A percentile compares a stretch with the other conserved stretches of the same genome.
Evolutionary conservation across 30 jellyfish, hydroid and myxozoan species (phyloP).

Genomic region (Nemopilema nomurai): DNA sequence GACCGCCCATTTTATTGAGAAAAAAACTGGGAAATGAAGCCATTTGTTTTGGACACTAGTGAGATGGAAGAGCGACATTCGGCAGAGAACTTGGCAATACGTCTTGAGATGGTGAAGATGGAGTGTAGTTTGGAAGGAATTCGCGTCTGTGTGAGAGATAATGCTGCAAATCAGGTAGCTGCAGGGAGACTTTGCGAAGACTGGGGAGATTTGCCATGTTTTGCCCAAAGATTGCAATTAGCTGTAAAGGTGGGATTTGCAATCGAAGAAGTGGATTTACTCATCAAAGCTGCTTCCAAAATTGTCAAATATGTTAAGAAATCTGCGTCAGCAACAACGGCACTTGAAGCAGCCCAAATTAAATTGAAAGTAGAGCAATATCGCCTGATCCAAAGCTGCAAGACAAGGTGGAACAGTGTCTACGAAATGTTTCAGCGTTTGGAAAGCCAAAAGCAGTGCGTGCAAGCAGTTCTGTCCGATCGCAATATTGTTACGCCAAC

Average conservation of each 20-base stretch:
- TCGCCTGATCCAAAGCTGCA: constrained; percentile 38
- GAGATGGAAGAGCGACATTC: constrained; percentile 40
- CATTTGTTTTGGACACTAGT: constrained; percentile 52
- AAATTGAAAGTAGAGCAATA: constrained; percentile 27
- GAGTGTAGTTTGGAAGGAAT: constrained; percentile 55
- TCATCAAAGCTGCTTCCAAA: constrained; percentile 7
- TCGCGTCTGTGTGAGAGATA: constrained; percentile 46
- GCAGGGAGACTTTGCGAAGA: constrained; percentile 47
- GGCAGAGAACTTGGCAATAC: constrained; percentile 53
- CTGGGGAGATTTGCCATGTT: constrained; percentile 57
- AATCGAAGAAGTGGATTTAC: constrained; percentile 22
- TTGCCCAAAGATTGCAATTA: constrained; percentile 53
- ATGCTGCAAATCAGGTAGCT: constrained; percentile 60
- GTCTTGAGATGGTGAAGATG: constrained; percentile 12
- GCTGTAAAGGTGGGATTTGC: constrained; percentile 64
- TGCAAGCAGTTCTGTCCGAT: constrained; percentile 34
- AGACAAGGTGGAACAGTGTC: constrained; percentile 70
- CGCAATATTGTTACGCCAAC: constrained; percentile 4
- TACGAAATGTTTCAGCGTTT: constrained; percentile 48
- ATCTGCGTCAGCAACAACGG: constrained; percentile 36
- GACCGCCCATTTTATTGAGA: constrained; percentile 47
- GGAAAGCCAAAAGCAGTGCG: constrained; percentile 43
- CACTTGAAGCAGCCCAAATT: constrained; percentile 32
- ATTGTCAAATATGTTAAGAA: constrained; percentile 24
- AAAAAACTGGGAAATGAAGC: constrained; percentile 43